Percentiles rank a stretch among this genome's conserved stretches.
phyloP scores from a whole-genome alignment of 2,888 invertebrate genomes.

The Lumbricus terrestris region DNA sequence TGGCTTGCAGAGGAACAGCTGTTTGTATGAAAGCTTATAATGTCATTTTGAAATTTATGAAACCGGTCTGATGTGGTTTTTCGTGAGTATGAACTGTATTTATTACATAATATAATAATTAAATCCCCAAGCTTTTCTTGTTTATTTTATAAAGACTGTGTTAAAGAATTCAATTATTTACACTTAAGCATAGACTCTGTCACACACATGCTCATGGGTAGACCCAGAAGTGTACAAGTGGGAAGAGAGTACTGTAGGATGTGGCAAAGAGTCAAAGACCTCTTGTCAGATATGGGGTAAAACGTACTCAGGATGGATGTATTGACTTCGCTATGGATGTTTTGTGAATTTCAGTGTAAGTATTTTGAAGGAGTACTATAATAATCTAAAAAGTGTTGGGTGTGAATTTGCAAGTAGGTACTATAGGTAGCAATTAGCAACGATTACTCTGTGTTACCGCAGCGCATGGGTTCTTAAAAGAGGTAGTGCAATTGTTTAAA shows the following conservation, averaged over 20 bases:
- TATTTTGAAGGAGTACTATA: background rate
- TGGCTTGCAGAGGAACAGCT: background rate
- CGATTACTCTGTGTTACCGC: too few species aligned
- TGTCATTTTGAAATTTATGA: background rate
- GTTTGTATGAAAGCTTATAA: background rate
- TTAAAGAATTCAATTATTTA: background rate
- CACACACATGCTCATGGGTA: background rate
- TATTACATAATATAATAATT: background rate
- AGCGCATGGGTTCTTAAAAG: too few species aligned
- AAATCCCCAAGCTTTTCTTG: background rate
- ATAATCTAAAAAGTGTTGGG: background rate
- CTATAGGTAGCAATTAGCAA: too few species aligned
- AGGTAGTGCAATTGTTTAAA: too few species aligned
- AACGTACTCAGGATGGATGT: background rate
- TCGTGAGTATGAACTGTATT: background rate
- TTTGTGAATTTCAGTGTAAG: background rate
- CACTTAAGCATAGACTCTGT: background rate
- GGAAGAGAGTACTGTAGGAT: background rate
- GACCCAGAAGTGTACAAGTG: background rate
- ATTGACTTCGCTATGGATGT: background rate
- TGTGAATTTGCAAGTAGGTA: background rate
- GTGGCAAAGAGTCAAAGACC: too few species aligned
- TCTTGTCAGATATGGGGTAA: background rate
- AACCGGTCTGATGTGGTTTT: background rate
- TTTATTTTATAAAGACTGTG: background rate